Percentiles rank a stretch among this genome's conserved stretches.
Evolutionary conservation across 2,797 vertebrate genomes (phyloP).

Genomic region (Valencia hispanica): DNA sequence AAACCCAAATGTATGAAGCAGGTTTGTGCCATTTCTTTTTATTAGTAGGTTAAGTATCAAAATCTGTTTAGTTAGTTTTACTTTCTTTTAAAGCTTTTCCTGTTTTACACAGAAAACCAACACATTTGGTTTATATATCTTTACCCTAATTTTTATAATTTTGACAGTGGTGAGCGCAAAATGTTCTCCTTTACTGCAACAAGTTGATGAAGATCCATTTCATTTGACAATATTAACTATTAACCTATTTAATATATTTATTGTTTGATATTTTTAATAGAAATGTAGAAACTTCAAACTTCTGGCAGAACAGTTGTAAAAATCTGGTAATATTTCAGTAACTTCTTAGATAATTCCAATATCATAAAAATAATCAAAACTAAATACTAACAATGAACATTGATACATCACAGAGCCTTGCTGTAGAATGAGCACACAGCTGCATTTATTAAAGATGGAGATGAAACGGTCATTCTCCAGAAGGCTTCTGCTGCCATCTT

Average conservation of each 20-base stretch:
- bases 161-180: too few relatives aligned
- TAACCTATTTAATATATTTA: too few relatives aligned
- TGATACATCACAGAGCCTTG: slow-evolving; percentile 22
- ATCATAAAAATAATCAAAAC: not conserved
- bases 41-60: not conserved
- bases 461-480: not conserved
- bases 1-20: not conserved
- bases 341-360: not conserved
- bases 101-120: not conserved
- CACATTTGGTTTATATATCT: not conserved
- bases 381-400: not conserved
- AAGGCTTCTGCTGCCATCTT: slow-evolving; percentile 46
- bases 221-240: too few relatives aligned
- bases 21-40: not conserved
- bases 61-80: not conserved
- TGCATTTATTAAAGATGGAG: not conserved
- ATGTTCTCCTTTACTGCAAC: too few relatives aligned
- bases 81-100: not conserved
- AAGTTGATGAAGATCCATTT: not conserved
- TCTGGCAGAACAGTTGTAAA: not conserved
- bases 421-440: not conserved
- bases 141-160: not conserved
- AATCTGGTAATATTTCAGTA: not conserved
- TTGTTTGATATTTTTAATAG: not conserved
- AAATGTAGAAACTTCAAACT: not conserved